Evolutionary conservation across 2,888 invertebrate genomes (phyloP).

Genomic region (Brenthis ino): DNA sequence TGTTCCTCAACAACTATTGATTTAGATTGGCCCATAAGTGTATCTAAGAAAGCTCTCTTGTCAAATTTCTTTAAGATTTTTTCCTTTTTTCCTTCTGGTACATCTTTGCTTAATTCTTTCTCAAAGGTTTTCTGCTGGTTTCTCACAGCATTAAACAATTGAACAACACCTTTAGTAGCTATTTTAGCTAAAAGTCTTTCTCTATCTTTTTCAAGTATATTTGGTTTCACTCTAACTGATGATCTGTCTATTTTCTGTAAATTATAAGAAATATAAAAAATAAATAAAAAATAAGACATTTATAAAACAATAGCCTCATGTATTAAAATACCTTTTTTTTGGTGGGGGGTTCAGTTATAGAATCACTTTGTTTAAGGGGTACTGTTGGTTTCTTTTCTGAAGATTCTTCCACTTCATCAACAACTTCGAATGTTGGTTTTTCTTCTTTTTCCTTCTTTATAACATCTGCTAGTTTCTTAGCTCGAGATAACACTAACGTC

Average conservation of each 20-base stretch:
- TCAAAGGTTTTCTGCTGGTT: conserved; percentile 91
- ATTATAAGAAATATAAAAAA: conserved; percentile 15
- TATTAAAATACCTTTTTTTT: conserved; percentile 62
- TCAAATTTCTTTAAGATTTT: conserved; percentile 89
- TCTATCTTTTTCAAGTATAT: conserved; percentile 87
- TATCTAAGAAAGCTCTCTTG: conserved; percentile 89
- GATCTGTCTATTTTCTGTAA: conserved; percentile 84
- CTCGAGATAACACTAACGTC: conserved; percentile 88
- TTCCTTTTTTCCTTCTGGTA: conserved; percentile 89
- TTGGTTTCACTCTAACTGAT: conserved; percentile 88
- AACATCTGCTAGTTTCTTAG: conserved; percentile 86
- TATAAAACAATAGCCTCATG: too few species aligned
- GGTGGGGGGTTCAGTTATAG: conserved; percentile 56
- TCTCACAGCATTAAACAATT: conserved; percentile 94
- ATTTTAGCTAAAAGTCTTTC: conserved; percentile 91
- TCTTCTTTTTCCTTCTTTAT: conserved; percentile 70
- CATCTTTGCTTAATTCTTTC: conserved; percentile 86
- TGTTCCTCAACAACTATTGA: conserved; percentile 78
- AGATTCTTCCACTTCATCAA: conserved; percentile 79
- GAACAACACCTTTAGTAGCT: conserved; percentile 95
- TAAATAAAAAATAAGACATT: neutral
- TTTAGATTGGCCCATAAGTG: conserved; percentile 87
- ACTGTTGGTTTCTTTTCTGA: conserved; percentile 51
- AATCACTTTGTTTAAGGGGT: conserved; percentile 33
- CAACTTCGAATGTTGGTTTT: conserved; percentile 85